Evolutionary conservation across 2,797 vertebrate species (phyloP), one percentile per base, ranked within the genome.

Genomic region (Smutsia gigantea): DNA sequence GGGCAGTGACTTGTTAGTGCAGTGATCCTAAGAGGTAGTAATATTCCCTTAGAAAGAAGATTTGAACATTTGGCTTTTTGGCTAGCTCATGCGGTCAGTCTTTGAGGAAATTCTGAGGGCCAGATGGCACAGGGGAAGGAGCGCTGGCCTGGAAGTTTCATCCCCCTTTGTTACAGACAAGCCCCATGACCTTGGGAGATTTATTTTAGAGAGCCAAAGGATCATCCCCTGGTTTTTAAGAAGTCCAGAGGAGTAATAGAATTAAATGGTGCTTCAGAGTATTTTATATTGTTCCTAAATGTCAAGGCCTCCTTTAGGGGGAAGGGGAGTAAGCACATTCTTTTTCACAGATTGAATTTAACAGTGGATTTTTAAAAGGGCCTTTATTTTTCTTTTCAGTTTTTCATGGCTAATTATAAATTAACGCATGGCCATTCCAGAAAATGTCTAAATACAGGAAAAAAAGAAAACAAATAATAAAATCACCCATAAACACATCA

Each of bases 111-210:
- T 79, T 63, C 72, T 0, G 78, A 90, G 94, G 93, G 94, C 96
- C 97, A 97, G 97, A 98, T 97, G 97, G 96, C 11, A 8, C 49
- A 61, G 93, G 46, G 86, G 64, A 71, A 81, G 42, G 87, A 63
- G 84, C 37, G 0, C 75, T 1, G 69, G 90, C 79, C 87, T 89
- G 68, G 79, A 95, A 86, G 64, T 93, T 90, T 88, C 90, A 69
- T 61, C 63, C 78, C 81, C 53, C 91, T 83, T 79, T 7, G 78
- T 51, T 63, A 34, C 42, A 71, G 69, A 51, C 69, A 18, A 61
- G 63, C 89, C 93, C 72, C 15, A 4, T 90, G 97, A 97, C 97
- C 97, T 98, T 96, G 96, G 86, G 96, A 96, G 97, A 96, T 96
- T 96, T 96, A 96, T 94, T 95, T 94, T 93, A 79, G 95, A 97